Base-by-base conservation (phyloP, 2,113 vertebrate species). In the Vireo altiloquus region DNA sequence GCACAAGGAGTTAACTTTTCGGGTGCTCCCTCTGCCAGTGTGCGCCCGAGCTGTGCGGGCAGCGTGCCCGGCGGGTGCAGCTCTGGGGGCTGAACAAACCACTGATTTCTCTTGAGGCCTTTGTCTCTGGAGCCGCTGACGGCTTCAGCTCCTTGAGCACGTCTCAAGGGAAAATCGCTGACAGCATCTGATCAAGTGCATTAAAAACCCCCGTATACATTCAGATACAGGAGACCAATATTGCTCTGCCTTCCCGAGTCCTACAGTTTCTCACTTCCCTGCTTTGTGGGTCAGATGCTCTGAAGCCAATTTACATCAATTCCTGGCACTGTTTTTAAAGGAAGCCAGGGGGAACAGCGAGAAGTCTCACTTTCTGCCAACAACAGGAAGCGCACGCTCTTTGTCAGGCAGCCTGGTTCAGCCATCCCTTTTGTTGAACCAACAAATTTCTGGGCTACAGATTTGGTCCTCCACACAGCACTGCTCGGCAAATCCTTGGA, bases 301-400 rank as follows among this genome's bases (percentile, higher is more conserved):
- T 64, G 88, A 92, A 94, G 82, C 76, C 92, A 65, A 70, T 96
- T 95, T 92, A 72, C 95, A 96, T 94, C 65, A 89, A 95, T 97
- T 97, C 94, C 94, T 97, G 93, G 94, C 96, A 96, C 86, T 96
- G 94, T 94, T 92, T 96, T 96, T 92, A 95, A 96, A 96, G 96
- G 95, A 96, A 95, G 89, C 93, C 42, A 94, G 93, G 92, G 84
- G 94, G 90, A 97, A 96, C 93, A 90, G 88, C 3, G 2, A 1
- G 2, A 53, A 96, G 86, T 96, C 95, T 97, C 95, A 11, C 93
- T 97, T 97, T 97, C 96, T 96, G 95, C 95, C 95, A 96, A 72
- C 93, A 95, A 95, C 94, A 96, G 95, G 96, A 97, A 97, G 95
- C 46, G 12, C 68, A 71, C 1, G 49, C 94, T 90, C 86, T 92